Base-by-base conservation (phyloP, 1,140 invertebrate genomes). In the Drosophila prosaltans region DNA sequence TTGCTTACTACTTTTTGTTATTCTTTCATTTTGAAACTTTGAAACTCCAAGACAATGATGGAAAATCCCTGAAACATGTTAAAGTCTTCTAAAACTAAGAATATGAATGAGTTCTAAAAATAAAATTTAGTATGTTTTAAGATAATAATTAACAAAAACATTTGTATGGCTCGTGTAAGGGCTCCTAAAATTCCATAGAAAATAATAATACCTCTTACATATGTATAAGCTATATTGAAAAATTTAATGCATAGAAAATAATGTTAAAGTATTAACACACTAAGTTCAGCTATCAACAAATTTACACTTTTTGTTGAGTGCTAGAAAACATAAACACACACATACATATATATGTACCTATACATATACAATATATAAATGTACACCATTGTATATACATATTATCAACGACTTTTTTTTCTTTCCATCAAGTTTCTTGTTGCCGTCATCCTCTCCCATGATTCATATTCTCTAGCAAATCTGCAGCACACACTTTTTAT, bases 201-300 rank as follows among this genome's bases (percentile, higher is more conserved):
- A 36, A 36, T 2, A 4, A 36, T 6, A 48, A 48, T 3, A 48
- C 16, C 2, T 7, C 9, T 9, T 48, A 45, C 32, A 36, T 36
- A 36, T 36, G 6, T 36, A 36, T 36, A 36, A 4, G 32, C 28
- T 36, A 36, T 36, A 36, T 36, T 4, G 6, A 36, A 36, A 6
- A 59, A 60, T 65, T 60, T 61, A 75, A 82, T 74, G 70, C 69
- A 83, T 70, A 84, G 72, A 69, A 84, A 74, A 74, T 73, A 61
- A 69, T 71, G 69, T 64, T 64, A 57, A 57, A 43, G 41, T 40
- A 16, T 51, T 40, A 45, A 32, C 43, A 24, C 26, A 10, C 45
- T 48, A 16, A 8, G n/a, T 28, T 54, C 70, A 74, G 61, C 74
- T 69, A 65, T 68, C 80, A 40, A 60, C 60, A 70, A 68, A 72